Percentiles rank a stretch among this genome's conserved stretches.
phyloP scores from a whole-genome alignment of 2,797 vertebrate species.

The Xerus rutilus region DNA sequence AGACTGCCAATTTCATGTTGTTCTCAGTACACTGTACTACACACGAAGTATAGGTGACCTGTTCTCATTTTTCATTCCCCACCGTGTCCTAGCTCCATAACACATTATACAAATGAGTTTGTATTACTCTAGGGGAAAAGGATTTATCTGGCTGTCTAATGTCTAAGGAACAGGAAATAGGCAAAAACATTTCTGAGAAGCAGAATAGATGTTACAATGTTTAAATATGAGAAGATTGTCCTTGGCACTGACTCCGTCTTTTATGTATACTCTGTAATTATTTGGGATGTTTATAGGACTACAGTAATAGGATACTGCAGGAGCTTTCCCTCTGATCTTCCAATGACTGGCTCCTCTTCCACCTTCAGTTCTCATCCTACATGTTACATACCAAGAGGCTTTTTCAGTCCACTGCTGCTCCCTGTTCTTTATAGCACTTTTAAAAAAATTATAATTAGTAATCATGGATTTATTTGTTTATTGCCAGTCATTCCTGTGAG shows the following conservation, averaged over 20 bases:
- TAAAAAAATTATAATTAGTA: conserved; percentile 29
- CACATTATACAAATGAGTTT: background rate
- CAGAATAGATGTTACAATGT: background rate
- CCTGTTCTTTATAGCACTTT: conserved; percentile 37
- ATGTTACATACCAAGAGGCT: background rate
- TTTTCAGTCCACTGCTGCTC: background rate
- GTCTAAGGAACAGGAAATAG: conserved; percentile 36
- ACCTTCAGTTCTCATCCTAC: conserved; percentile 39
- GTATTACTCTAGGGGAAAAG: background rate
- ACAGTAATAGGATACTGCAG: conserved; percentile 29
- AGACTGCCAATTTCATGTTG: background rate
- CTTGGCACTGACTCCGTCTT: conserved; percentile 37
- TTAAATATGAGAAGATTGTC: conserved; percentile 35
- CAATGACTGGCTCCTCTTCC: background rate
- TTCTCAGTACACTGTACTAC: background rate
- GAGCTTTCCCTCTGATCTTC: conserved; percentile 64
- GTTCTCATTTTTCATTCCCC: background rate
- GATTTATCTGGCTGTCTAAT: background rate
- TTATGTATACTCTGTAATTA: conserved; percentile 60
- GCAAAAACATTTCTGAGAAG: conserved; percentile 2
- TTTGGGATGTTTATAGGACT: conserved; percentile 45
- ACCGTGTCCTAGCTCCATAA: background rate
- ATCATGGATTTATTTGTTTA: conserved; percentile 48
- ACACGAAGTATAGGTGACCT: background rate
- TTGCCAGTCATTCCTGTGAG: background rate